Evolutionary conservation across 1,140 invertebrate species (phyloP).

Genomic region (Rhopalosiphum maidis): DNA sequence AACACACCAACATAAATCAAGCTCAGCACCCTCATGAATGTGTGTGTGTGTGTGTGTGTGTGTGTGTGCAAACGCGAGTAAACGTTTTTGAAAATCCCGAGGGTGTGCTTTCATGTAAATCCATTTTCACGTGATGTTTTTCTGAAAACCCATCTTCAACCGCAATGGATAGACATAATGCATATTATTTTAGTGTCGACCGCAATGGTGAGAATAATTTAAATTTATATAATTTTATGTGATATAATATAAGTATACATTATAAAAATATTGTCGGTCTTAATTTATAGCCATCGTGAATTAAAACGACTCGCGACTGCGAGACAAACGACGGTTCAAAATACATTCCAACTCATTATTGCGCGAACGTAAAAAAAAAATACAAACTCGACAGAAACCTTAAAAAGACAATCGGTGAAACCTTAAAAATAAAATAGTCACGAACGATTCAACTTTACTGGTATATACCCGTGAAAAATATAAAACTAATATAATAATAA

Average conservation of each 20-base stretch:
- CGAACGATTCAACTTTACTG: neutral
- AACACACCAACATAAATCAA: constrained; percentile 23
- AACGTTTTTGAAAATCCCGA: constrained; percentile 32
- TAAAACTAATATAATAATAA: neutral
- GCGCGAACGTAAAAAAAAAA: neutral
- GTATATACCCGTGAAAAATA: neutral
- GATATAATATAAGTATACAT: no score
- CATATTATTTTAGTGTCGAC: neutral
- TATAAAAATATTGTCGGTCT: neutral
- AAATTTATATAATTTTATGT: neutral
- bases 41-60: neutral
- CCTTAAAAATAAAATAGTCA: constrained; percentile 13
- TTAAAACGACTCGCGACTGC: neutral
- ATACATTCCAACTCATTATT: neutral
- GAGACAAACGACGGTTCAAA: neutral
- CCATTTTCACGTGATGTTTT: constrained; percentile 10
- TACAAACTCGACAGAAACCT: neutral
- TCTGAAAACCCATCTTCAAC: neutral
- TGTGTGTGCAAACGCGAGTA: neutral
- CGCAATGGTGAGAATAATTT: neutral
- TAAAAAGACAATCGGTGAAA: neutral
- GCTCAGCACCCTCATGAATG: neutral
- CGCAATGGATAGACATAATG: neutral
- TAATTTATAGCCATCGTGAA: neutral
- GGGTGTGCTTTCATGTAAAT: constrained; percentile 13